Base-by-base conservation (phyloP, 2,888 invertebrate species). In the Synergus umbraculus region DNA sequence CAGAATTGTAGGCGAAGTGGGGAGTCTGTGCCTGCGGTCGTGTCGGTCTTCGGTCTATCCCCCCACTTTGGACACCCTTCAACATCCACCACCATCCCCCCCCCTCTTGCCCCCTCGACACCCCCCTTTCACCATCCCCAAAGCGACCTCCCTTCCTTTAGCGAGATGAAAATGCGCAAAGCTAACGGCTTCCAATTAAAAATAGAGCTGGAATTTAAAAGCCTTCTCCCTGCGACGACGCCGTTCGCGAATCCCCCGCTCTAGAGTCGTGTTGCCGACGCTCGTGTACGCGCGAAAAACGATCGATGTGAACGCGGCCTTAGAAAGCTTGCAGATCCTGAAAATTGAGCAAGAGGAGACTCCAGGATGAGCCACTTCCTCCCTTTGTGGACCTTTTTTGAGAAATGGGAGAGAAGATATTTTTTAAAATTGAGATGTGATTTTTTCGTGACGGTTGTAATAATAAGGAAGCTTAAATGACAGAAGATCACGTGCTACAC, bases 121-220 rank as follows among this genome's bases (percentile, higher is more conserved):
- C 44, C n/a, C 60, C 54, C 54, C 65, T 66, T 54, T 54, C 58
- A 65, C 66, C 76, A 73, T 81, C 83, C 67, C 65, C 77, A 79
- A 78, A 82, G 79, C 81, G 80, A 82, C 79, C 80, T 66, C 65
- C 83, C 80, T 83, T 84, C 86, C 84, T 86, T 83, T 83, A 84
- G 81, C 80, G 86, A 86, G 93, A 93, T 93, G 93, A 93, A 93
- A 94, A 93, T 93, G 93, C 93, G 93, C 93, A 93, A 93, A 93
- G 93, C 89, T 93, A 93, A 93, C 93, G 93, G 93, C 92, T 93
- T 93, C 93, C 93, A 93, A 94, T 94, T 93, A 93, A 93, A 93
- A 93, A 93, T 92, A 93, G 93, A 93, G 93, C 92, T 84, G 82
- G 84, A 86, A 85, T 86, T 88, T 87, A 85, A 85, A 85, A 83